phyloP scores from a whole-genome alignment of 2,888 invertebrate species.

The Tenodera sinensis region DNA sequence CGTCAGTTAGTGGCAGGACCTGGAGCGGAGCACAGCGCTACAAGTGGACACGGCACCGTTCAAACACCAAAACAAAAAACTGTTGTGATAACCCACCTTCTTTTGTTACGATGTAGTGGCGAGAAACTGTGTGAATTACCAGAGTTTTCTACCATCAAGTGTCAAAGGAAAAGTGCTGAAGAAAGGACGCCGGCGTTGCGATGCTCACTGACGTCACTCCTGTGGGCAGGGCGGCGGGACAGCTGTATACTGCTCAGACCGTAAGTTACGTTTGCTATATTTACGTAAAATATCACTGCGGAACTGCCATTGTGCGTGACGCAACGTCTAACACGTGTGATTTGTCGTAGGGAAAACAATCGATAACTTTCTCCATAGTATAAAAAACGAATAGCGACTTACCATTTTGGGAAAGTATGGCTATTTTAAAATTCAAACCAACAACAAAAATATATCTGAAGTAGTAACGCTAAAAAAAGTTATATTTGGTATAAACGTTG shows the following conservation, averaged over 20 bases:
- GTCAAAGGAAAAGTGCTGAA: neutral
- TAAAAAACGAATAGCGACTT: no score
- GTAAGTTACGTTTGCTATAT: neutral
- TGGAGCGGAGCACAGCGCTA: conserved; percentile 12
- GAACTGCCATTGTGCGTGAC: no score
- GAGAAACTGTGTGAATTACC: neutral
- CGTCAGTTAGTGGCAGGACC: conserved; percentile 21
- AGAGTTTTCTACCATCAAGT: neutral
- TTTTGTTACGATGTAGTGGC: neutral
- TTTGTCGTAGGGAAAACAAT: no score
- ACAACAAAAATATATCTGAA: no score
- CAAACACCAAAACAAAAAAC: neutral
- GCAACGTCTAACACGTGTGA: no score
- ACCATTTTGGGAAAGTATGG: no score
- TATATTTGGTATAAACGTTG: no score
- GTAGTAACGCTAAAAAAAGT: no score
- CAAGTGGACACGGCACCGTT: neutral
- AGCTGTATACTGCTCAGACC: conserved; percentile 39
- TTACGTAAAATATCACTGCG: neutral
- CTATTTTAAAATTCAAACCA: no score
- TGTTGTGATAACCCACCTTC: neutral
- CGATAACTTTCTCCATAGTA: no score
- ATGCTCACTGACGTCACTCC: conserved; percentile 49
- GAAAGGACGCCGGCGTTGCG: conserved; percentile 31
- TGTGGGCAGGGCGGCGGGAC: conserved; percentile 43